These are phyloP conservation scores for Rhynchomys soricoides DNA, from an alignment of 2,113 vertebrate genomes.

Conservation along the genomic window DNA sequence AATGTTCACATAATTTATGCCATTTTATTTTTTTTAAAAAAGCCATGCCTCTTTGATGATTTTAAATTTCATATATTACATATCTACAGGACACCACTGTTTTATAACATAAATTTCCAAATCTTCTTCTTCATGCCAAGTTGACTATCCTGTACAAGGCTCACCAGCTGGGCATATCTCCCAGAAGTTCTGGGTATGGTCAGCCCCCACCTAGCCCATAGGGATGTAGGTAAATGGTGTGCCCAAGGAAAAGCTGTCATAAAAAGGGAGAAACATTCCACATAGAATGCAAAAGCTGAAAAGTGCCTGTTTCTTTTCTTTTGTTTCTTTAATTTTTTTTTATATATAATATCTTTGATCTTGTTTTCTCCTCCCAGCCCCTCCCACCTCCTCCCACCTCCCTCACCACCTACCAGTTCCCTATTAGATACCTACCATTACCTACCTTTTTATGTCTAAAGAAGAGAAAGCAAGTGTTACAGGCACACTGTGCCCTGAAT, in stretches of 20 bases:
- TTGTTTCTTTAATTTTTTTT: not conserved
- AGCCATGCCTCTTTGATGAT: too few relatives aligned
- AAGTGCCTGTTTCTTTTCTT: not conserved
- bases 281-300: not conserved
- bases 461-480: not conserved
- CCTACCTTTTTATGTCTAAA: not conserved
- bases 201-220: not conserved
- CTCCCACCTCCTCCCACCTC: not conserved
- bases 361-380: not conserved
- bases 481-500: too few relatives aligned
- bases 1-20: not conserved
- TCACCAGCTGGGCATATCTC: not conserved
- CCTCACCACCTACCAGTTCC: not conserved
- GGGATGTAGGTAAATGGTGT: not conserved
- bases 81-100: too few relatives aligned
- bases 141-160: not conserved
- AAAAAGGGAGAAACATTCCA: not conserved
- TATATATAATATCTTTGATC: not conserved
- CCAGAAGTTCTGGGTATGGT: too few relatives aligned
- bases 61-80: too few relatives aligned
- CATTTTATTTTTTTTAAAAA: not conserved
- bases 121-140: not conserved
- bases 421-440: not conserved
- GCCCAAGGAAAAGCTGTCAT: not conserved
- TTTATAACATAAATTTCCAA: too few relatives aligned